These are phyloP conservation scores for Etheostoma nigrum DNA, from an alignment of 2,797 vertebrate species.

Conservation along the genomic window DNA sequence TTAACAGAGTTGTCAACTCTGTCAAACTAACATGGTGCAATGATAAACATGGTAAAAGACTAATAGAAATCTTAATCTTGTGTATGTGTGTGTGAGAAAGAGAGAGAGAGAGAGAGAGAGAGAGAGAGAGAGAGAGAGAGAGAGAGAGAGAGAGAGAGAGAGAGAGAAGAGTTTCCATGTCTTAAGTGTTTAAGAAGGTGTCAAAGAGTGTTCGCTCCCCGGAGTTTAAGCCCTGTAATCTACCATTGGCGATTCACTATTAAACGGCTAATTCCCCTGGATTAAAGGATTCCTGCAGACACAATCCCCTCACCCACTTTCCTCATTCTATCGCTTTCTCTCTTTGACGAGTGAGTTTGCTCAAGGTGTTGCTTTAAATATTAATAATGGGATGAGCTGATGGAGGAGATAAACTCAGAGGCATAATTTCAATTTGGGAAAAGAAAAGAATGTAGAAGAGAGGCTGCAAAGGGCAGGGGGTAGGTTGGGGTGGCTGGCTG, in stretches of 20 bases:
- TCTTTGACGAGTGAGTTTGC: conserved; percentile 66
- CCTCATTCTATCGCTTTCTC: background rate
- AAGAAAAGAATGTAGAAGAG: conserved; percentile 38
- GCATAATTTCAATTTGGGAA: conserved; percentile 68
- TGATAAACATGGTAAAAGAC: background rate
- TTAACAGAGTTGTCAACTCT: background rate
- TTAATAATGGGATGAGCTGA: conserved; percentile 77
- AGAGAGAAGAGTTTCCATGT: conserved; percentile 9
- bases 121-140: background rate
- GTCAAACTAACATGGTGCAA: background rate
- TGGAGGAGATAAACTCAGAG: conserved; percentile 68
- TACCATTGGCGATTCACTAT: conserved; percentile 83
- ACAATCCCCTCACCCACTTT: conserved; percentile 75
- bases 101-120: too few relatives aligned
- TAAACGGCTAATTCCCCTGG: conserved; percentile 84
- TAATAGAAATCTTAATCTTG: background rate
- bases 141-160: background rate
- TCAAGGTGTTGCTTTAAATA: conserved; percentile 83
- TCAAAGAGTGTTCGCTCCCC: conserved; percentile 74
- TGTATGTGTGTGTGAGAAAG: background rate
- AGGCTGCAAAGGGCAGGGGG: background rate
- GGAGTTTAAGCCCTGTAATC: conserved; percentile 81
- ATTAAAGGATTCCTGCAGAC: conserved; percentile 84
- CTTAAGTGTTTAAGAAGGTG: conserved; percentile 78
- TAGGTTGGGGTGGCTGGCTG: background rate